A percentile compares a stretch with the other conserved stretches of the same genome.
Evolutionary conservation across 2,888 invertebrate species (phyloP).

Genomic region (Pachycephus smyrnensis): DNA sequence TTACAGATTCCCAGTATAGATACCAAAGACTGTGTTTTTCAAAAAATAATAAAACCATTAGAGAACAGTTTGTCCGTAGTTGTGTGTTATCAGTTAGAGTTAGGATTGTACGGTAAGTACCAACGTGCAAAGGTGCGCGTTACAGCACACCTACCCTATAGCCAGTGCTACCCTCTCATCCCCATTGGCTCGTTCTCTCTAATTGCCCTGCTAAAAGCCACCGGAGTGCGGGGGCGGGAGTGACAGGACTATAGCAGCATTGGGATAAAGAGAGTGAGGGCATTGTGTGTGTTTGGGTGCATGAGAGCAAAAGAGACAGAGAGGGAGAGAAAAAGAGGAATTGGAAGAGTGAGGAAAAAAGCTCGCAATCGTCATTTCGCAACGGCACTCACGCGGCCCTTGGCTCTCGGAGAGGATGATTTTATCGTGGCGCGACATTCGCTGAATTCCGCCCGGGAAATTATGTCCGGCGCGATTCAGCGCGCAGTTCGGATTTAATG

Average conservation of each 20-base stretch:
- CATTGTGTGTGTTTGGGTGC: not conserved
- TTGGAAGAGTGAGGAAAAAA: slow-evolving; percentile 15
- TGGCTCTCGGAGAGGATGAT: slow-evolving; percentile 2
- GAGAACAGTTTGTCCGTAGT: not conserved
- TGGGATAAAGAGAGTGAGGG: not conserved
- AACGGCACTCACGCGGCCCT: not conserved
- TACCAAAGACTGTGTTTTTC: not conserved
- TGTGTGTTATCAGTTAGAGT: not conserved
- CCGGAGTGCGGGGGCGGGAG: not conserved
- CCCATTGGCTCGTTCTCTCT: slow-evolving; percentile 3
- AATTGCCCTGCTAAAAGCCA: slow-evolving; percentile 20
- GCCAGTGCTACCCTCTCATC: not conserved
- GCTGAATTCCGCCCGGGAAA: slow-evolving; percentile 24
- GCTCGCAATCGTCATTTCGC: slow-evolving; percentile 6
- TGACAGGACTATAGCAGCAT: not conserved
- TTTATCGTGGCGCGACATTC: slow-evolving; percentile 25
- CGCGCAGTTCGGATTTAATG: slow-evolving; percentile 21
- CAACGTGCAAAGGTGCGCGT: not conserved
- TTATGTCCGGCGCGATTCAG: slow-evolving; percentile 27
- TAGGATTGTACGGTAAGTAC: not conserved
- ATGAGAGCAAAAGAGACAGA: slow-evolving; percentile 8
- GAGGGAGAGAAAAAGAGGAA: slow-evolving; percentile 7
- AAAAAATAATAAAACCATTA: not conserved
- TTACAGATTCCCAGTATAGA: not conserved
- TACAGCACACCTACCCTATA: not conserved